phyloP scores from a whole-genome alignment of 1,140 invertebrate species.

The Pollicipes pollicipes region DNA sequence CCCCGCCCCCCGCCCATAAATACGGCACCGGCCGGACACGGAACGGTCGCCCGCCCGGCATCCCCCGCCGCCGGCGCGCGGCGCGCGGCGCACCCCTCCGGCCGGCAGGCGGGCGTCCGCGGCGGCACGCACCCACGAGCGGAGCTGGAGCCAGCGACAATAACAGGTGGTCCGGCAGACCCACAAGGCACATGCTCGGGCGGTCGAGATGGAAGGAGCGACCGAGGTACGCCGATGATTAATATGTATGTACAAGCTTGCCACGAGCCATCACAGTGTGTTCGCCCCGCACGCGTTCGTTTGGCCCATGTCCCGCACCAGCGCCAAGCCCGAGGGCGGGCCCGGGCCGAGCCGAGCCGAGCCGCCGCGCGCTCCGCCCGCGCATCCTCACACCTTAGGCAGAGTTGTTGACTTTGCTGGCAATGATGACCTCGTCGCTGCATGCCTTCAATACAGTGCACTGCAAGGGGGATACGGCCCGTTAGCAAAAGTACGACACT shows the following conservation, averaged over 20 bases:
- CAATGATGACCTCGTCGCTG: neutral
- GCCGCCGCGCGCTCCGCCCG: too few species aligned
- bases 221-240: neutral
- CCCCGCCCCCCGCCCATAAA: too few species aligned
- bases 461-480: neutral
- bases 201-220: neutral
- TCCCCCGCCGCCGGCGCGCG: too few species aligned
- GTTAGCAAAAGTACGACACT: neutral
- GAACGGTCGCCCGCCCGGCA: too few species aligned
- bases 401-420: neutral
- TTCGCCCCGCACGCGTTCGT: too few species aligned
- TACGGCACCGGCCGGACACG: too few species aligned
- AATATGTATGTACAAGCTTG: neutral
- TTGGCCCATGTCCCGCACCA: too few species aligned
- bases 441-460: conserved; percentile 3
- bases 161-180: too few species aligned
- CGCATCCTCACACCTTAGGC: neutral
- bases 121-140: too few species aligned
- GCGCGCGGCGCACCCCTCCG: neutral
- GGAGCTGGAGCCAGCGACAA: too few species aligned
- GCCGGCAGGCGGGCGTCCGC: too few species aligned
- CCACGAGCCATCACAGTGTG: neutral
- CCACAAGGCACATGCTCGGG: neutral
- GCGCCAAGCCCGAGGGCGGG: neutral
- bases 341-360: too few species aligned